These are phyloP conservation scores for Nephrotoma flavescens DNA, from an alignment of 2,888 invertebrate species.

Conservation along the genomic window DNA sequence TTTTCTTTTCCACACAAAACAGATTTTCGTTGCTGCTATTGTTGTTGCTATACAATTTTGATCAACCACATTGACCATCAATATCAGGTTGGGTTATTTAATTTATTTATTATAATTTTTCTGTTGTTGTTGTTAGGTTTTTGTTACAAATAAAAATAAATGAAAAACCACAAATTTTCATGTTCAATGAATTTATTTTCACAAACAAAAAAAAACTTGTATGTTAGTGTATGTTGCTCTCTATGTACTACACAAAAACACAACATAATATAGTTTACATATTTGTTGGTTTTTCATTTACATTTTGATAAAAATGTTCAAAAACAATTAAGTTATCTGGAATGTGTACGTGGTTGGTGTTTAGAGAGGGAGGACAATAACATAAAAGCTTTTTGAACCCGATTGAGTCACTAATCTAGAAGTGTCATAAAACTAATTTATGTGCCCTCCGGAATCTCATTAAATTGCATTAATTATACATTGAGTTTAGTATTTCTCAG, in stretches of 20 bases:
- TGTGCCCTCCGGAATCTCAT: not conserved
- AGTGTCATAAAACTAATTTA: not conserved
- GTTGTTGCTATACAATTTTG: not conserved
- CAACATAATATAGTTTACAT: not conserved
- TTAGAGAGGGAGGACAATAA: not conserved
- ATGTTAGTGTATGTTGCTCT: not conserved
- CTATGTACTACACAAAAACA: not conserved
- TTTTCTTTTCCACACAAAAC: not conserved
- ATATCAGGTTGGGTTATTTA: not conserved
- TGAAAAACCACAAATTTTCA: not conserved
- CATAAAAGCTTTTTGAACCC: not conserved
- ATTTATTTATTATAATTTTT: not conserved
- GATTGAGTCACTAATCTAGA: not conserved
- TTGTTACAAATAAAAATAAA: not conserved
- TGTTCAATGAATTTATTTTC: not conserved
- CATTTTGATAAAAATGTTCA: not conserved
- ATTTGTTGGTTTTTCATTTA: not conserved
- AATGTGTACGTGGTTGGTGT: not conserved
- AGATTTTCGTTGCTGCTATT: too few species aligned
- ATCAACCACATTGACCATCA: not conserved
- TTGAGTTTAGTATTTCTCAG: not conserved
- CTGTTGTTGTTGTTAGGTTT: not conserved
- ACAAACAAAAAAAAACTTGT: not conserved
- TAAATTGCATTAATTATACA: not conserved
- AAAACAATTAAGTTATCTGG: not conserved